phyloP scores from a whole-genome alignment of 1,140 invertebrate genomes.

The Apocrypta bakeri region DNA sequence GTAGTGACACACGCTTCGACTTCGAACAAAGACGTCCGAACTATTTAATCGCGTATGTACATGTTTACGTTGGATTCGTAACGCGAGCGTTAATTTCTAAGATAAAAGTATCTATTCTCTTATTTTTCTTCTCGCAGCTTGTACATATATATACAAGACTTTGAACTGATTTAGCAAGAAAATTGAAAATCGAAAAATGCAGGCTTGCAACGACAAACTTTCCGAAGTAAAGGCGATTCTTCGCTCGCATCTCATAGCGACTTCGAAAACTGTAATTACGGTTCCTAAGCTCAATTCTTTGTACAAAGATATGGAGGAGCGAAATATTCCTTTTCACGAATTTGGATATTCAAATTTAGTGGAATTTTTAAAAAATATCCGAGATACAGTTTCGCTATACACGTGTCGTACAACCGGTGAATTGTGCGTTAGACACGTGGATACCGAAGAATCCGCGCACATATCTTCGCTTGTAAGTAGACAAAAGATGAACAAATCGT shows the following conservation, averaged over 20 bases:
- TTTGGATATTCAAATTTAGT: constrained; percentile 50
- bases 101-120: no score
- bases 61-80: no score
- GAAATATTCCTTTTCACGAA: constrained; percentile 57
- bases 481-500: constrained; percentile 52
- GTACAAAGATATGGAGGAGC: constrained; percentile 52
- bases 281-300: constrained; percentile 47
- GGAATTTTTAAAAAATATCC: constrained; percentile 54
- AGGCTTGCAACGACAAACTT: neutral
- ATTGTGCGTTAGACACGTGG: constrained; percentile 51
- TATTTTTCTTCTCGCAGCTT: no score
- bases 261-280: constrained; percentile 18
- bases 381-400: constrained; percentile 44
- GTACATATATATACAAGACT: no score
- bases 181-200: neutral
- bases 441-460: constrained; percentile 58
- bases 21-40: no score
- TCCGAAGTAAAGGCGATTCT: constrained; percentile 52
- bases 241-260: constrained; percentile 55
- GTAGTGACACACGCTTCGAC: no score
- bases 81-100: no score
- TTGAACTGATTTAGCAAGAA: no score
- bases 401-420: constrained; percentile 14
- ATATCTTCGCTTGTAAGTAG: constrained; percentile 57
- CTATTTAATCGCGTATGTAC: no score